Evolutionary conservation across 2,797 vertebrate species (phyloP).

Genomic region (Bryconaethiops microstoma): DNA sequence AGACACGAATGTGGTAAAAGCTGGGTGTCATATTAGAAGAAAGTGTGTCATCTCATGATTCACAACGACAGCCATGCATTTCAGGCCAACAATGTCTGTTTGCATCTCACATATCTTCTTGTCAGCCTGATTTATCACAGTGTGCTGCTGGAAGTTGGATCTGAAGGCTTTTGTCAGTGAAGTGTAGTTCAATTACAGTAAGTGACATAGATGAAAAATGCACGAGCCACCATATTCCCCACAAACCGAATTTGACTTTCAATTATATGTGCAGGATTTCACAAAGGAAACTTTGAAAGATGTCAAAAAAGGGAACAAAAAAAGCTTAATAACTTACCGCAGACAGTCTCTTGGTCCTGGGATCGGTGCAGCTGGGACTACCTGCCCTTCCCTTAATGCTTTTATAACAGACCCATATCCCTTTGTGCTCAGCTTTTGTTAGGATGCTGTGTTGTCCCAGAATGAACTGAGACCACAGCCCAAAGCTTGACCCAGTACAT

Average conservation of each 20-base stretch:
- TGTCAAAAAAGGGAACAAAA: slow-evolving; percentile 19
- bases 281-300: background rate
- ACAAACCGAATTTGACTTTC: background rate
- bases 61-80: slow-evolving; percentile 29
- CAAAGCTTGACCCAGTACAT: slow-evolving; percentile 73
- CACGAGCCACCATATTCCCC: background rate
- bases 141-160: background rate
- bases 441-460: slow-evolving; percentile 58
- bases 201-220: slow-evolving; percentile 30
- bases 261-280: background rate
- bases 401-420: slow-evolving; percentile 73
- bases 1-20: slow-evolving; percentile 27
- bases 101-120: slow-evolving; percentile 15
- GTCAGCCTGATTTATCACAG: slow-evolving; percentile 37
- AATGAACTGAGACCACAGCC: slow-evolving; percentile 39
- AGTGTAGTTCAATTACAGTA: slow-evolving; percentile 30
- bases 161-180: slow-evolving; percentile 18
- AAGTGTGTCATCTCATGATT: slow-evolving; percentile 3
- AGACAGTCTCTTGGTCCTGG: slow-evolving; percentile 24
- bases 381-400: slow-evolving; percentile 40
- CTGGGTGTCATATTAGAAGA: background rate
- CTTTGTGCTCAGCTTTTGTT: slow-evolving; percentile 61
- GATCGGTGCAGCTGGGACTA: slow-evolving; percentile 52
- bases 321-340: slow-evolving; percentile 46
- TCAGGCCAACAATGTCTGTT: slow-evolving; percentile 1